A percentile compares a stretch with the other conserved stretches of the same genome.
Conservation (phyloP, 2,797 vertebrate genomes). For the Gallirallus australis region DNA sequence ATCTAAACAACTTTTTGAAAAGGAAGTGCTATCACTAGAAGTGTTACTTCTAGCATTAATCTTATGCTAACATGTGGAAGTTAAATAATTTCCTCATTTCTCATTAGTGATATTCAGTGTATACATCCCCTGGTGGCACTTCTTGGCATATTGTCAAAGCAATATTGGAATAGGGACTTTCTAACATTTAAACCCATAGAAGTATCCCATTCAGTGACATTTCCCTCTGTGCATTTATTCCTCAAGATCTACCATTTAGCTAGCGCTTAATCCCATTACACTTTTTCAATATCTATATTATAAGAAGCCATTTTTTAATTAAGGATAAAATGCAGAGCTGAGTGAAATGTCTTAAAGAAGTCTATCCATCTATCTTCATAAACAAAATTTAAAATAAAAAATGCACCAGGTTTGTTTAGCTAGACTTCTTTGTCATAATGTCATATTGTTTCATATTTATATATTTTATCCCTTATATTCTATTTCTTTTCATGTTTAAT, state of each 20-base stretch:
- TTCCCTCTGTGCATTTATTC: neutral
- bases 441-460: neutral
- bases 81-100: neutral
- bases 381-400: neutral
- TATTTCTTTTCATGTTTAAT: neutral
- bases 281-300: neutral
- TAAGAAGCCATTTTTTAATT: neutral
- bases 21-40: neutral
- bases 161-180: neutral
- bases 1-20: neutral
- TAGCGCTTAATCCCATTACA: neutral
- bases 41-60: neutral
- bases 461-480: neutral
- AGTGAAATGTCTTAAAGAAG: neutral
- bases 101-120: neutral
- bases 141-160: neutral
- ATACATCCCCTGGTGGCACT: neutral
- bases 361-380: neutral
- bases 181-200: neutral
- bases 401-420: neutral
- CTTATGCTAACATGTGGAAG: neutral
- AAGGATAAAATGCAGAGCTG: neutral
- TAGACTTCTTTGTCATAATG: neutral
- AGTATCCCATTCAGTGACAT: neutral
- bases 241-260: neutral